phyloP scores from a whole-genome alignment of 2,113 vertebrate species.

The Phylloscopus trochiloides region DNA sequence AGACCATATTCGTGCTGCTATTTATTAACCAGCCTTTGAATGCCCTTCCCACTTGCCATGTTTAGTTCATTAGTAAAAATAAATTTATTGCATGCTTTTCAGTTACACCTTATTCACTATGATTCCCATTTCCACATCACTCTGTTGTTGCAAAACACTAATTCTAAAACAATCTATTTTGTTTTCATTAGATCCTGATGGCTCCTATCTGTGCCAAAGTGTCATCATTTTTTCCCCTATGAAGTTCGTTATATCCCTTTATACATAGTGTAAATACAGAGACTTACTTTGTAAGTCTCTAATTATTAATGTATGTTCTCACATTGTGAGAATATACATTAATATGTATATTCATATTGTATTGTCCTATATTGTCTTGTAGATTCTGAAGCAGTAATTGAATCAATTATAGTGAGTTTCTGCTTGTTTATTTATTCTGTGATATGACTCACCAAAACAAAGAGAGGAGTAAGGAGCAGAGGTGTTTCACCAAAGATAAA shows the following conservation, averaged over 20 bases:
- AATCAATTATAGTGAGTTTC: background rate
- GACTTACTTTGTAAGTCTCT: background rate
- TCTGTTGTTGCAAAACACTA: background rate
- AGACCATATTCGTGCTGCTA: background rate
- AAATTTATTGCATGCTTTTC: background rate
- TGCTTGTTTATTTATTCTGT: background rate
- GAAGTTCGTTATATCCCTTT: background rate
- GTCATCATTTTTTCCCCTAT: background rate
- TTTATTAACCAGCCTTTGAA: background rate
- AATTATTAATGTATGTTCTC: background rate
- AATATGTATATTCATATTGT: too few species aligned
- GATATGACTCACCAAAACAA: background rate
- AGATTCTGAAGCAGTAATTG: background rate
- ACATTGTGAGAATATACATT: too few species aligned
- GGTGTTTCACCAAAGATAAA: background rate
- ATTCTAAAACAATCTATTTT: background rate
- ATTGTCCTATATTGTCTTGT: background rate
- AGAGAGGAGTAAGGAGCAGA: background rate
- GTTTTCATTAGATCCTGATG: background rate
- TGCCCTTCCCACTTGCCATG: background rate
- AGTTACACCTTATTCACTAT: background rate
- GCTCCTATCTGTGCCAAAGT: background rate
- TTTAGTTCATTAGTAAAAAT: background rate
- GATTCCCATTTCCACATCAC: background rate
- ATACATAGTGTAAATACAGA: background rate